A percentile compares a stretch with the other conserved stretches of the same genome.
Conservation (phyloP, 2,113 vertebrate genomes). For the Regulus satrapa region DNA sequence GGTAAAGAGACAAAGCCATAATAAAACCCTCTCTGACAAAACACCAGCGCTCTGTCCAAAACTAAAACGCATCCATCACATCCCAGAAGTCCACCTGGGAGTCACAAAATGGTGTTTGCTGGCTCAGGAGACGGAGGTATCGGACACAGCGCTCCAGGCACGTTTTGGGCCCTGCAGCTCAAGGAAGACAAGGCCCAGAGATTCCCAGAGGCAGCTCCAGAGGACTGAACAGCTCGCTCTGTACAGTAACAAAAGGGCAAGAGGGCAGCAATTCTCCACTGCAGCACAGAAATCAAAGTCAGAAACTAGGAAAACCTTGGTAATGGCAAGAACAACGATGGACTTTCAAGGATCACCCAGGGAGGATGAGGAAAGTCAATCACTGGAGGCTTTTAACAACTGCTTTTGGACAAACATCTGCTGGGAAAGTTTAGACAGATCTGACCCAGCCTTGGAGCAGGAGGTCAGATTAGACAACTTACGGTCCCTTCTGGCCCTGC, state of each 20-base stretch:
- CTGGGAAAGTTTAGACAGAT: conserved; percentile 39
- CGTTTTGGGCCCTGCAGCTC: neutral
- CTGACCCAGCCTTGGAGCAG: neutral
- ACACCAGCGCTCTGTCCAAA: neutral
- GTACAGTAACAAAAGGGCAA: neutral
- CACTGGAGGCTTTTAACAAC: neutral
- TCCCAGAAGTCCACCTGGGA: neutral
- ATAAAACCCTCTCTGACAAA: neutral
- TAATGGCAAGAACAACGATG: neutral
- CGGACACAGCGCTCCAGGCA: neutral
- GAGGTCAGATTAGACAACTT: neutral
- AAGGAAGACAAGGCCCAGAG: neutral
- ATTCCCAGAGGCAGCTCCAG: neutral
- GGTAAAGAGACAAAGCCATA: neutral
- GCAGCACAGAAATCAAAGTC: neutral
- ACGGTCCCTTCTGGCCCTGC: neutral
- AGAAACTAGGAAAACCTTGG: neutral
- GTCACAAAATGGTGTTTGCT: neutral
- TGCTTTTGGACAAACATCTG: neutral
- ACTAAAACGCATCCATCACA: neutral
- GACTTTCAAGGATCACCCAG: neutral
- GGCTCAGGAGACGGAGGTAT: neutral
- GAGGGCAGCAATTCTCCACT: neutral
- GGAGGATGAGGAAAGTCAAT: neutral
- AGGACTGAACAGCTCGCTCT: neutral